These are phyloP conservation scores for Caenorhabditis zanzibari DNA, from an alignment of 2,888 invertebrate genomes.

Conservation along the genomic window DNA sequence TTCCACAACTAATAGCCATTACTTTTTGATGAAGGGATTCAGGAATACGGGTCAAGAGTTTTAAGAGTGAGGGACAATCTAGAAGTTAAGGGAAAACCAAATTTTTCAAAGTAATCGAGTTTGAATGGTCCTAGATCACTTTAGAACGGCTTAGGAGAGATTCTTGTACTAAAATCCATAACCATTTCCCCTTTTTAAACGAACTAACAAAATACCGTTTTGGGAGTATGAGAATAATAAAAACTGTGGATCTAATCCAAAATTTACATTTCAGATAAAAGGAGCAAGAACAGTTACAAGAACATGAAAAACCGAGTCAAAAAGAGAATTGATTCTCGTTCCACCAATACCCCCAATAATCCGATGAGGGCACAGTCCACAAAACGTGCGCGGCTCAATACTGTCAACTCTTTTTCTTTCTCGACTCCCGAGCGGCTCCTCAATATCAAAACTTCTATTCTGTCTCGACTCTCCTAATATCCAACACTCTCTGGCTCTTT, in stretches of 20 bases:
- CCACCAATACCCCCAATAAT: constrained; percentile 12
- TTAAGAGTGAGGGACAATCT: too few species aligned
- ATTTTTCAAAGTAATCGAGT: too few species aligned
- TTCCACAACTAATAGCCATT: not conserved
- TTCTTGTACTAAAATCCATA: too few species aligned
- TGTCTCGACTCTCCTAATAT: constrained; percentile 8
- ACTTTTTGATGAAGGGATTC: not conserved
- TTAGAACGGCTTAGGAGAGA: too few species aligned
- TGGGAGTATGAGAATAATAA: too few species aligned
- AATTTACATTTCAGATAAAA: too few species aligned
- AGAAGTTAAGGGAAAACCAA: too few species aligned
- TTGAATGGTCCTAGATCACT: too few species aligned
- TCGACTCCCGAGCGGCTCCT: constrained; percentile 6
- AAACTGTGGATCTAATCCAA: too few species aligned
- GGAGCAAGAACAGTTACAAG: not conserved
- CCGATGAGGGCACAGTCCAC: constrained; percentile 8
- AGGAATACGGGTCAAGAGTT: not conserved
- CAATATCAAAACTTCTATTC: constrained; percentile 46
- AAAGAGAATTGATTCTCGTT: constrained; percentile 7
- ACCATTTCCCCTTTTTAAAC: too few species aligned
- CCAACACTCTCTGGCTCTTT: constrained; percentile 7
- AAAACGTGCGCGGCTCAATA: constrained; percentile 36
- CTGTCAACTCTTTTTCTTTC: constrained; percentile 38
- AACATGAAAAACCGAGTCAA: not conserved
- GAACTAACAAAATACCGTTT: too few species aligned